A percentile compares a stretch with the other conserved stretches of the same genome.
phyloP scores from a whole-genome alignment of 2,797 vertebrate genomes.

The Pangasius sanitwongsei region DNA sequence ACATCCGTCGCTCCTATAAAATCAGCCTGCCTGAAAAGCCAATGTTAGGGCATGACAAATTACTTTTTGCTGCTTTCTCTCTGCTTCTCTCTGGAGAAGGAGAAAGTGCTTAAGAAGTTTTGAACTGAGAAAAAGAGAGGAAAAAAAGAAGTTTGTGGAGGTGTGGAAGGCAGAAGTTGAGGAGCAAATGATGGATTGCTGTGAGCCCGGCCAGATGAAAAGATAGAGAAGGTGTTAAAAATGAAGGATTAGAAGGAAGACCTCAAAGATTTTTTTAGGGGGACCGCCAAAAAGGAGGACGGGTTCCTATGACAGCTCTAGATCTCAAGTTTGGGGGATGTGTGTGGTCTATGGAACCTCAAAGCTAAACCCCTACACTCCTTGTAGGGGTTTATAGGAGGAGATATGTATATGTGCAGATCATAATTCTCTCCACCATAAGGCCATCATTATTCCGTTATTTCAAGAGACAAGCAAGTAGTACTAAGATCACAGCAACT shows the following conservation, averaged over 20 bases:
- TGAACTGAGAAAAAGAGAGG: background rate
- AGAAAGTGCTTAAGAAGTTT: constrained; percentile 17
- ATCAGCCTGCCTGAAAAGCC: constrained; percentile 32
- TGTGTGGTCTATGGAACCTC: constrained; percentile 49
- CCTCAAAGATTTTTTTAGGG: constrained; percentile 66
- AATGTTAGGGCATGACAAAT: constrained; percentile 42
- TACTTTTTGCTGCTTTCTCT: constrained; percentile 22
- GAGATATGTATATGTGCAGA: background rate
- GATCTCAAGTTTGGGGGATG: constrained; percentile 58
- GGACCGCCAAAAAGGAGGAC: constrained; percentile 64
- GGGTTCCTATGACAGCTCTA: constrained; percentile 53
- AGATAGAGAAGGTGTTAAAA: constrained; percentile 63
- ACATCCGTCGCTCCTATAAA: constrained; percentile 35
- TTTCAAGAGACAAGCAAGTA: constrained; percentile 2
- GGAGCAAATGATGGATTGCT: constrained; percentile 43
- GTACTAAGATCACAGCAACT: background rate
- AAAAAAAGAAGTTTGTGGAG: background rate
- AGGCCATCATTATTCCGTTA: constrained; percentile 3
- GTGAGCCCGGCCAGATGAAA: constrained; percentile 58
- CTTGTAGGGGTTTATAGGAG: constrained; percentile 35
- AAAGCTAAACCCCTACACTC: constrained; percentile 10
- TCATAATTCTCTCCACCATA: constrained; percentile 20
- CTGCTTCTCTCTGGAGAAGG: constrained; percentile 24
- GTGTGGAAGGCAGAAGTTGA: constrained; percentile 15
- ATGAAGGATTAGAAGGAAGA: constrained; percentile 50